Base-by-base conservation (phyloP, 1,140 invertebrate species). In the Armadillidium nasatum region DNA sequence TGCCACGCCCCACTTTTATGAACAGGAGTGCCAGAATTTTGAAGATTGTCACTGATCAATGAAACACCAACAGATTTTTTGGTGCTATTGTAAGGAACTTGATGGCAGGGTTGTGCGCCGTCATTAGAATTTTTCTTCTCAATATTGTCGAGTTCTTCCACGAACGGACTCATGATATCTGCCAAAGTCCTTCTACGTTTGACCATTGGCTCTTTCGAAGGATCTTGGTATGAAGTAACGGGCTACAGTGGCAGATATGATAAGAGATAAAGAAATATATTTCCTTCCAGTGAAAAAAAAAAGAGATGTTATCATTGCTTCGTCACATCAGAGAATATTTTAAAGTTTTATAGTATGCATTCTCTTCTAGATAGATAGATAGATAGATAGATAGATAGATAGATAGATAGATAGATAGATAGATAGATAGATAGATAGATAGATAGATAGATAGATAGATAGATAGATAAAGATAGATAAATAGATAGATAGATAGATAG, bases 101-200 rank as follows among this genome's bases (percentile, higher is more conserved):
- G 50, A 60, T 15, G 50, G 7, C 11, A 19, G 11, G 50, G 19
- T 19, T 60, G 50, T 60, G 11, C 11, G 50, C 19, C 11, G 7
- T 60, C 50, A 60, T 2, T 60, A 19, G 50, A 60, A 46, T 50
- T 72, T 9, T 76, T 76, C 50, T 78, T 78, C 44, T 78, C 76
- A 69, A 78, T 69, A 70, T 73, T 76, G 72, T 80, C 76, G 19
- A 80, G 66, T 22, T 80, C 74, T 22, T 80, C 77, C 19, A 80
- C 76, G 7, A 78, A 75, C n/a, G 76, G 72, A 54, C 76, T 78
- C 79, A 80, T 80, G 54, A 76, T 78, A 50, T 80, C 71, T 23
- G 74, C 79, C 44, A 78, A 33, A 0, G 76, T 76, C 6, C 76
- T 44, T n/a, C 74, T 67, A 45, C 79, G 33, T 66, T 76, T 73